Evolutionary conservation across 2,888 invertebrate genomes (phyloP), one percentile per base, ranked within the genome.

Genomic region (Ophion ventricosus): DNA sequence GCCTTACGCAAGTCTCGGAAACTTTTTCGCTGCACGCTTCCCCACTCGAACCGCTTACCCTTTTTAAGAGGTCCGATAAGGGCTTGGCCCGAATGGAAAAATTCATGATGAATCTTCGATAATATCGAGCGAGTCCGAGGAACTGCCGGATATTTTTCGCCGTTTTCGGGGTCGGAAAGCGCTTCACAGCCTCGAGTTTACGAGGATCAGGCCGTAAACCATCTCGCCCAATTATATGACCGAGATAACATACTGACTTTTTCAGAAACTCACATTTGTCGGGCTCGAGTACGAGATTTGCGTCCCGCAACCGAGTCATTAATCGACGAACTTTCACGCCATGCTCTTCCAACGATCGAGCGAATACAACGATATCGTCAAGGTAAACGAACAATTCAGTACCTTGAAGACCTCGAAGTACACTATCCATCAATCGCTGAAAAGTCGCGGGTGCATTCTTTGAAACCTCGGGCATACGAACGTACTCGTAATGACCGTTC

Each of bases 191-290:
- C 57, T 69, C 63, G 23, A 77, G 75, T 79, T 87, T 87, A 4
- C 69, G 67, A 17, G 87, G 86, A 76, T 88, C 83, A 11, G 88
- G 89, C 40, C 83, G 85, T 2, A 89, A 78, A 0, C 84, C 87
- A 2, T 85, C 57, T 49, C 67, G 23, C 0, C 80, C 85, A 7
- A 87, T 78, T 8, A 85, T 75, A 64, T 87, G 86, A 0, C 86
- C 84, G 17, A 86, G 64, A 59, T 85, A 88, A 11, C 54, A 49
- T 14, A 85, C 26, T 75, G 85, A 81, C 20, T 72, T 66, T 29
- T 79, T 54, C 4, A 82, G 69, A 63, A 83, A 87, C 57, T 83
- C 82, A 49, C 86, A 87, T 56, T 87, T 86, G 54, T 86, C 81
- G 0, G 83, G 74, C 25, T 86, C 70, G 1, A 88, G 56, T 54